Base-by-base conservation (phyloP, 2,888 invertebrate genomes). In the Cerceris ruficornis region DNA sequence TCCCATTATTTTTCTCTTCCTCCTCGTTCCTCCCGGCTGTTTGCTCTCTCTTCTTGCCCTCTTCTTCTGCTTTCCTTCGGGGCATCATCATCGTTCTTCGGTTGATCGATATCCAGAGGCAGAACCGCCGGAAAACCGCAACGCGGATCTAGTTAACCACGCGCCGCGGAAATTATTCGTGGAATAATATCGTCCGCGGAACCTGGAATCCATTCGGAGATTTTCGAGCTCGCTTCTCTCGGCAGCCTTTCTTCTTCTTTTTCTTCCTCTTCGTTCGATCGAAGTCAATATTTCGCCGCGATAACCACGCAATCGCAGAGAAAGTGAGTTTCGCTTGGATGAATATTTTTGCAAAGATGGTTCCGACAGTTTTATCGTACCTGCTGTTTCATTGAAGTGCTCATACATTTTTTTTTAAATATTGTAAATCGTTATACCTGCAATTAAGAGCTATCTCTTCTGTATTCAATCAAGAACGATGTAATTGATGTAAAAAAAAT, bases 111-210 rank as follows among this genome's bases (percentile, higher is more conserved):
- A 67, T 46, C 64, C 43, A 28, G 62, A 67, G 67, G 54, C 71
- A 66, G 50, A 55, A 17, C 67, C 80, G 71, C 76, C 84, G 82
- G 83, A 80, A 87, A 87, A 87, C 86, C 87, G 80, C 87, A 87
- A 81, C 83, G 82, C 81, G 73, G 80, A 85, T 83, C 87, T 86
- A 86, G 87, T 87, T 87, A 83, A 87, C 83, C 79, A 28, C 28
- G 75, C 83, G 74, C 80, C 75, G 77, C 73, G 84, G 81, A 85
- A 84, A 84, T 84, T 83, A 84, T 85, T 84, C 85, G 84, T 76
- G 76, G 84, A 84, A 82, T 84, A 84, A 85, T 75, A 73, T 75
- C 58, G 69, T 15, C 50, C 59, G 59, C 58, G 69, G 65, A 60
- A 71, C 72, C 64, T 58, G 69, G 74, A 69, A 69, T 59, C 68